These are phyloP conservation scores for Emydura subglobosa DNA, from an alignment of 2,113 vertebrate genomes.

Conservation along the genomic window DNA sequence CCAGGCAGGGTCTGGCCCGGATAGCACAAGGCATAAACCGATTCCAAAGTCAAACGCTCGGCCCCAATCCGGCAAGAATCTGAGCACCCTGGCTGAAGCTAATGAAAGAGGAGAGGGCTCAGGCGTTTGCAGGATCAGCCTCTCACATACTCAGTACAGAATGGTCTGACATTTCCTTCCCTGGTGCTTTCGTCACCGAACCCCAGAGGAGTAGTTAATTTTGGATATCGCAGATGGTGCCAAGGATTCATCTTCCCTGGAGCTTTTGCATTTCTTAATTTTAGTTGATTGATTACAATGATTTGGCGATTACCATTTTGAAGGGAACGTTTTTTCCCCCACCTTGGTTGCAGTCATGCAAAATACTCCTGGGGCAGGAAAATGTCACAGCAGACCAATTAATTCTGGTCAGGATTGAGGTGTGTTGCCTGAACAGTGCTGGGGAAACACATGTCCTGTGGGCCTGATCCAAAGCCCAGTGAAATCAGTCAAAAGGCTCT, in stretches of 20 bases:
- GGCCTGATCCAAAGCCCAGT: background rate
- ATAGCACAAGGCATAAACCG: background rate
- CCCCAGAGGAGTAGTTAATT: background rate
- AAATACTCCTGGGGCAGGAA: constrained; percentile 6
- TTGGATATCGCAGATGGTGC: constrained; percentile 43
- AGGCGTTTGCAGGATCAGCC: background rate
- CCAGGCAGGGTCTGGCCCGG: background rate
- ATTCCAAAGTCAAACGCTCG: background rate
- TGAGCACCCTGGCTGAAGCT: background rate
- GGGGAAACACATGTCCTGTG: background rate
- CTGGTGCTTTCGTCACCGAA: background rate
- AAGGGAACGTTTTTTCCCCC: background rate
- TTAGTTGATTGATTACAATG: background rate
- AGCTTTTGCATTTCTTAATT: constrained; percentile 42
- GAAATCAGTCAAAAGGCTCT: rapidly evolving
- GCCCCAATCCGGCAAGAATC: background rate
- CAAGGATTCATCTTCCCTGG: constrained; percentile 2
- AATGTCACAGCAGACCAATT: constrained; percentile 14
- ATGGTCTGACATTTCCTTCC: background rate
- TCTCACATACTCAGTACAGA: background rate
- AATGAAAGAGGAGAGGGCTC: background rate
- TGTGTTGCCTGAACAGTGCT: too few species aligned
- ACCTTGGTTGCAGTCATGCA: background rate
- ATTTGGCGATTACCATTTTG: background rate
- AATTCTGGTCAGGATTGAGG: background rate